These are phyloP conservation scores for Blennius ocellaris DNA, from an alignment of 2,113 vertebrate species.

Conservation along the genomic window DNA sequence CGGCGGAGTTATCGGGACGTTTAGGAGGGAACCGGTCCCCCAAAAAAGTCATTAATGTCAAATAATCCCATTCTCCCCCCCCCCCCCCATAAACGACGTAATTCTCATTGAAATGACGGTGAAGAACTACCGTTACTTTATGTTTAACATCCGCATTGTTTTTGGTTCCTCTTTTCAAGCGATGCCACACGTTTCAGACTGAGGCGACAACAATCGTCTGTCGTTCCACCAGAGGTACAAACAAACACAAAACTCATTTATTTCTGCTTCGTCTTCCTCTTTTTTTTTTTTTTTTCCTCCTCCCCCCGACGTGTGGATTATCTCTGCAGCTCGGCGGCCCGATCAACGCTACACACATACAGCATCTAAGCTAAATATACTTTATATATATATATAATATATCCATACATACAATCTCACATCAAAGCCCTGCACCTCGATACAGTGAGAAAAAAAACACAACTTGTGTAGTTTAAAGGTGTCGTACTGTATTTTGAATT, in stretches of 20 bases:
- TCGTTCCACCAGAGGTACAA: too few species aligned
- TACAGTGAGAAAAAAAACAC: neutral
- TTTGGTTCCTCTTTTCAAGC: neutral
- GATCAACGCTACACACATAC: slow-evolving; percentile 18
- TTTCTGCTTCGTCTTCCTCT: slow-evolving; percentile 16
- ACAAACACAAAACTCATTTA: neutral
- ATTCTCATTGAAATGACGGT: slow-evolving; percentile 5
- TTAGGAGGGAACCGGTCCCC: too few species aligned
- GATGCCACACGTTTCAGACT: slow-evolving; percentile 2
- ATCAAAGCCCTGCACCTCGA: slow-evolving; percentile 5
- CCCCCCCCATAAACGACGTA: too few species aligned
- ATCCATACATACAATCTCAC: slow-evolving; percentile 32
- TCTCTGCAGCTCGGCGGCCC: neutral
- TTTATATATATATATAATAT: slow-evolving; percentile 40
- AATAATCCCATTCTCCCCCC: too few species aligned
- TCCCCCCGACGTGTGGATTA: too few species aligned
- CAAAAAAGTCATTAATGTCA: too few species aligned
- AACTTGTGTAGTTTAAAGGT: slow-evolving; percentile 33
- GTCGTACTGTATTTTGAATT: slow-evolving; percentile 40
- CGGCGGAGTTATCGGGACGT: too few species aligned
- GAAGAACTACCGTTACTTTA: neutral
- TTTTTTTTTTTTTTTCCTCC: too few species aligned
- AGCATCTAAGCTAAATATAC: slow-evolving; percentile 33
- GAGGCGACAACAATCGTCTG: too few species aligned
- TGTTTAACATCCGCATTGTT: neutral